Evolutionary conservation across 2,797 vertebrate genomes (phyloP).

Genomic region (Atherinosoma microstoma): DNA sequence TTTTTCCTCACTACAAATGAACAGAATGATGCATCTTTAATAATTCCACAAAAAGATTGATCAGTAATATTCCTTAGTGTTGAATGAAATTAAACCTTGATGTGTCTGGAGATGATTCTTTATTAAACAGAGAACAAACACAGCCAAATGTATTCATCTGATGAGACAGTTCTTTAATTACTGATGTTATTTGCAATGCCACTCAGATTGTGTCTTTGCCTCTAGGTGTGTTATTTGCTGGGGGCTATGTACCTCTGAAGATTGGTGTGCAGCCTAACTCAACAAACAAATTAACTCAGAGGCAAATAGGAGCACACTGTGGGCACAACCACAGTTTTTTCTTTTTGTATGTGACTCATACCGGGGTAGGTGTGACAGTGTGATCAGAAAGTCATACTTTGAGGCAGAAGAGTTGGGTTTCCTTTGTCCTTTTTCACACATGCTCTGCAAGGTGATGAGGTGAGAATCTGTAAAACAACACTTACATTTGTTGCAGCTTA

Average conservation of each 20-base stretch:
- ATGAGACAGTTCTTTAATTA: slow-evolving; percentile 52
- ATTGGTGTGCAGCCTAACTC: neutral
- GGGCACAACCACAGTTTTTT: neutral
- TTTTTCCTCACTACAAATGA: slow-evolving; percentile 36
- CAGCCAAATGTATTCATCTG: slow-evolving; percentile 45
- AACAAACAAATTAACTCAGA: slow-evolving; percentile 4
- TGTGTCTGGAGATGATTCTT: slow-evolving; percentile 46
- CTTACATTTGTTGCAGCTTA: slow-evolving; percentile 4
- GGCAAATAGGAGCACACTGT: neutral
- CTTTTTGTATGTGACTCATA: slow-evolving; percentile 21
- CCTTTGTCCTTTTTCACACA: slow-evolving; percentile 11
- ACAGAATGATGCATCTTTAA: slow-evolving; percentile 27
- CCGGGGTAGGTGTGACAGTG: neutral
- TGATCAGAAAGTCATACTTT: slow-evolving; percentile 33
- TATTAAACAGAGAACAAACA: slow-evolving; percentile 48
- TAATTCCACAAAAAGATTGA: slow-evolving; percentile 20
- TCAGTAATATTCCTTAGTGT: slow-evolving; percentile 30
- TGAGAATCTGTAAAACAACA: slow-evolving; percentile 8
- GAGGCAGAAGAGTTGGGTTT: slow-evolving; percentile 20
- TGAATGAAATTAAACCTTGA: slow-evolving; percentile 54
- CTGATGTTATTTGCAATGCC: slow-evolving; percentile 34
- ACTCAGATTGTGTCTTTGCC: slow-evolving; percentile 29
- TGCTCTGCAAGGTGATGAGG: neutral
- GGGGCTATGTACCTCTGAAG: neutral
- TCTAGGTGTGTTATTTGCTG: slow-evolving; percentile 32